Base-by-base conservation (phyloP, 2,113 vertebrate genomes). In the Percopsis transmontana region DNA sequence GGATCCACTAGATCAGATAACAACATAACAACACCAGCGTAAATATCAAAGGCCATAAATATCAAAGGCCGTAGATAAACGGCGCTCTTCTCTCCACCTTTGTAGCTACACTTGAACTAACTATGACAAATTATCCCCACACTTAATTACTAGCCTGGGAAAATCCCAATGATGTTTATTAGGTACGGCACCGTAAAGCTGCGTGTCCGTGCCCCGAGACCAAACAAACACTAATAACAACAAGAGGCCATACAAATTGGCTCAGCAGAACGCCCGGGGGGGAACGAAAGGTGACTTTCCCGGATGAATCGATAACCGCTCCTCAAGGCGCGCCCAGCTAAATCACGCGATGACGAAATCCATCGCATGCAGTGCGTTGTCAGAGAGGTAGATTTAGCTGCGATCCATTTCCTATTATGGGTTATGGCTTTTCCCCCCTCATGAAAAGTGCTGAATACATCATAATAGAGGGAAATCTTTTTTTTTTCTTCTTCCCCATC, bases 141-240 rank as follows among this genome's bases (percentile, higher is more conserved):
- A 84, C 80, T 90, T 94, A 93, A 94, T 95, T 93, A 87, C 80
- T 78, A 64, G 69, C 74, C 82, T 83, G 85, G 84, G 93, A 92
- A 89, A 91, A 92, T 92, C 90, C 80, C 42, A 62, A 72, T 85
- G 74, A 82, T 92, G 73, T 84, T 93, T 89, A 91, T 91, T 92
- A 81, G 87, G 85, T 87, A 79, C 84, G 55, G 78, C 88, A 84
- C 91, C 84, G 87, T 89, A 91, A 92, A 92, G 2, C 62, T 0
- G 55, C 77, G 3, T 71, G 84, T 84, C 89, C 88, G 68, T 86
- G 72, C 81, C 82, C 66, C 54, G 47, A 74, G 83, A 88, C 84
- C 84, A 83, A 81, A 84, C 66, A 88, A 80, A 75, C 67, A 68
- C 76, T 85, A 84, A 87, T 87, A 93, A 88, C 63, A 82, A 91